Evolutionary conservation across 2,113 vertebrate species (phyloP).

Genomic region (Spea multiplicata): DNA sequence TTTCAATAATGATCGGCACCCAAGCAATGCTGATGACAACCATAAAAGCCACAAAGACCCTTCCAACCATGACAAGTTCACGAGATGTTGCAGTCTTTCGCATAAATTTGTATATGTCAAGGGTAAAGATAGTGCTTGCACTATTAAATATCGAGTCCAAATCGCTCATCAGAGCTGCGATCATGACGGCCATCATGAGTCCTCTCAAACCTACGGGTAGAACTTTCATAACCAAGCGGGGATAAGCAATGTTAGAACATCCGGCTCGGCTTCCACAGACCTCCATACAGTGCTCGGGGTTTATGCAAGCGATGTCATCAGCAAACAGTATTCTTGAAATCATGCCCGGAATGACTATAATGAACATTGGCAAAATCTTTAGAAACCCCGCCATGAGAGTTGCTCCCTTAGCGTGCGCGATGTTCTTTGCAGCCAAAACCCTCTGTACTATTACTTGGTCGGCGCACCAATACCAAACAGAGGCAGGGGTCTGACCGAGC

Average conservation of each 20-base stretch:
- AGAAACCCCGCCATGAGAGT: constrained; percentile 95
- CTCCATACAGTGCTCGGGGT: constrained; percentile 92
- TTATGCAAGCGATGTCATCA: constrained; percentile 91
- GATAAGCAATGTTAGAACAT: constrained; percentile 97
- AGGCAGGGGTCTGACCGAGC: constrained; percentile 94
- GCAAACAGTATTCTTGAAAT: constrained; percentile 90
- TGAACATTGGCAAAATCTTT: constrained; percentile 95
- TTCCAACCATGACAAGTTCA: constrained; percentile 88
- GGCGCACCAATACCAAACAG: constrained; percentile 98
- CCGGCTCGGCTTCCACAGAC: constrained; percentile 93
- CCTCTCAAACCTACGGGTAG: constrained; percentile 93
- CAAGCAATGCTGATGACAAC: constrained; percentile 93
- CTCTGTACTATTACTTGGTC: constrained; percentile 98
- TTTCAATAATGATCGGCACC: constrained; percentile 96
- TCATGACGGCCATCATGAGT: constrained; percentile 99
- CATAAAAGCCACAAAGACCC: constrained; percentile 91
- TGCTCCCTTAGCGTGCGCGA: constrained; percentile 89
- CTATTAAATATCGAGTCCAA: constrained; percentile 98
- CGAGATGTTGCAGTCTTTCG: constrained; percentile 76
- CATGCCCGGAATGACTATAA: constrained; percentile 97
- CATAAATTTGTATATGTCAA: constrained; percentile 90
- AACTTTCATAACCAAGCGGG: constrained; percentile 89
- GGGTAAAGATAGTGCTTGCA: constrained; percentile 95
- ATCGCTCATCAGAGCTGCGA: constrained; percentile 97
- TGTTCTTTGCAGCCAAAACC: constrained; percentile 93